Evolutionary conservation across 1,140 invertebrate genomes (phyloP), one percentile per base, ranked within the genome.

Genomic region (Pygmarrhopalites habei): DNA sequence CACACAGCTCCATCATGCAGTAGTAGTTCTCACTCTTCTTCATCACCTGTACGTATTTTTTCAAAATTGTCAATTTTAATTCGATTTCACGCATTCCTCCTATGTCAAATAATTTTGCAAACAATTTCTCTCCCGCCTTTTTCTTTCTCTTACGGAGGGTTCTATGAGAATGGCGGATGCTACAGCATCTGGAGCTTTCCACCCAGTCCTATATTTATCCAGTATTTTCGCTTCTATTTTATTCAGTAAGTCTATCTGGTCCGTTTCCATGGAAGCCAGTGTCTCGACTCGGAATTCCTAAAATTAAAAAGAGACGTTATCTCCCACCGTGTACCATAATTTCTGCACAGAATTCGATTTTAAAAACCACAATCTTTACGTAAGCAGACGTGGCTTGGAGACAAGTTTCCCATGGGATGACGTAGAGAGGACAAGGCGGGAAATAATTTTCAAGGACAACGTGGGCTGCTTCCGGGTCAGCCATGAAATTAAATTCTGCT

Each of bases 1-100:
- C 82, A 56, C 71, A 66, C 10, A 85, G 72, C 68, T 85, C 82
- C 1, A 85, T 79, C 23, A 79, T 79, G 3, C 64, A 66, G n/a
- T 57, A 57, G 30, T 46, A 56, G 14, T 62, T 64, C 43, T 49
- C 43, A 52, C n/a, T 60, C 57, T 35, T 55, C 43, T 39, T 52
- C 39, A 56, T 58, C 26, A 67, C 46, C 65, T 67, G 41, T 46
- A 12, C 41, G 41, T 43, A 43, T 14, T n/a, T n/a, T n/a, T n/a
- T n/a, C n/a, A n/a, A n/a, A n/a, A n/a, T n/a, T n/a, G n/a, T n/a
- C n/a, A n/a, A n/a, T n/a, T n/a, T n/a, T n/a, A n/a, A n/a, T n/a
- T n/a, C n/a, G n/a, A n/a, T n/a, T n/a, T n/a, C n/a, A n/a, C n/a
- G n/a, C n/a, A n/a, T n/a, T n/a, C n/a, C n/a, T n/a, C n/a, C n/a